Percentiles rank a stretch among this genome's conserved stretches.
phyloP scores from a whole-genome alignment of 2,113 vertebrate genomes.

The Artemisiospiza belli region DNA sequence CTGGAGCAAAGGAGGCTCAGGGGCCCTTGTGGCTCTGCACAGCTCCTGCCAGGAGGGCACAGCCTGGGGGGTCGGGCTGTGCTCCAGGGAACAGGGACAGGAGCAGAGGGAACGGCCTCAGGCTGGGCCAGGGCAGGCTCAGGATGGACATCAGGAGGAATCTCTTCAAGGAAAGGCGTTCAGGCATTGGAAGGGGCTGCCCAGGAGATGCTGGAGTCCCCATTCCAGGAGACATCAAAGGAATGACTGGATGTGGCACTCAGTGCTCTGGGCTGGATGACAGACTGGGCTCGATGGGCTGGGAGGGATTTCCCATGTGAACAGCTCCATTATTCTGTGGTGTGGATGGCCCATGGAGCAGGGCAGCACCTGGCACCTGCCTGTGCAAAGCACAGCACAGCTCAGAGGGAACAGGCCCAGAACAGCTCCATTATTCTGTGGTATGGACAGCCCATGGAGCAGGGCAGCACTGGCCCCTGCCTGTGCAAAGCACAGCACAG shows the following conservation, averaged over 20 bases:
- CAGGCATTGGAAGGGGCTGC: neutral
- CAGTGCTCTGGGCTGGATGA: neutral
- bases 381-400: neutral
- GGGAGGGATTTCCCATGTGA: neutral
- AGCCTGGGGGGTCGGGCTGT: rapidly evolving
- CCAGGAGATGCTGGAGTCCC: neutral
- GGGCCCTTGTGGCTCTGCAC: neutral
- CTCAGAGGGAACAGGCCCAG: neutral
- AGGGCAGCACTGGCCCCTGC: too few species aligned
- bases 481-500: neutral
- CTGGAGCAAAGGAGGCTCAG: neutral
- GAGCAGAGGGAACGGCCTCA: rapidly evolving
- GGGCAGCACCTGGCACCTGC: neutral
- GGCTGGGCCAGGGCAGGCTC: neutral
- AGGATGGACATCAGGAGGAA: neutral
- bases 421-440: too few species aligned
- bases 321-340: neutral
- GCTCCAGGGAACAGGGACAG: neutral
- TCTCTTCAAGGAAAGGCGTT: neutral
- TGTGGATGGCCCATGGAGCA: rapidly evolving
- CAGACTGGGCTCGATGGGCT: rapidly evolving
- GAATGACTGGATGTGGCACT: rapidly evolving
- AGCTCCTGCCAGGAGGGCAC: neutral
- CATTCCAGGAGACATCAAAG: neutral
- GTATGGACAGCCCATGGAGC: too few species aligned